Base-by-base conservation (phyloP, 1,140 invertebrate species). In the Temnothorax curvispinosus region DNA sequence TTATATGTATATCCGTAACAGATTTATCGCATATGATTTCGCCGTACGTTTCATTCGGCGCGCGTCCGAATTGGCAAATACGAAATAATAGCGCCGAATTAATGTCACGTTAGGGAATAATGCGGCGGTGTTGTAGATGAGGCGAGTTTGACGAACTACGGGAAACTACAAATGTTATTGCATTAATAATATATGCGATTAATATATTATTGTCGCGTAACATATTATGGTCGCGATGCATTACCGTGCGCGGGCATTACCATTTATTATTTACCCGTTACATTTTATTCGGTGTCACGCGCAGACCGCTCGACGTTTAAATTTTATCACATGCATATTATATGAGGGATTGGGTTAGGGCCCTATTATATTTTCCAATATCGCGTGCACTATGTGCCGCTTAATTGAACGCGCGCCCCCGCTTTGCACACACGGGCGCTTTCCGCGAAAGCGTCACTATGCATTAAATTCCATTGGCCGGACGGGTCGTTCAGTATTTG, bases 291-390 rank as follows among this genome's bases (percentile, higher is more conserved):
- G 67, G 69, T 84, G 80, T 84, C 69, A 84, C 69, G 67, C 69
- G 41, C 80, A 74, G 80, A 84, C 80, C 56, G 35, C 50, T 11
- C 65, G 32, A 60, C 69, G 54, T 84, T 27, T 84, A 74, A 84
- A 84, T 84, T 84, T 84, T 84, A 84, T 84, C 69, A 74, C 69
- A 27, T 74, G 54, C 54, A 84, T 84, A 84, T 74, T 84, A 84
- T 84, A 84, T 84, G 69, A 84, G 69, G 47, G 77, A 74, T 74
- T 47, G 47, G 56, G 54, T 84, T 84, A 60, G 69, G 65, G 80
- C 74, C 41, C 80, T 60, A 84, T 84, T 84, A 84, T 84, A 84
- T 84, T 84, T 84, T 84, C 67, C 80, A 71, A 84, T 84, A 84
- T 74, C 69, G 41, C 21, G 18, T 27, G 27, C 54, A 72, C 54